phyloP scores from a whole-genome alignment of 2,888 invertebrate species.

The Stenurella melanura region DNA sequence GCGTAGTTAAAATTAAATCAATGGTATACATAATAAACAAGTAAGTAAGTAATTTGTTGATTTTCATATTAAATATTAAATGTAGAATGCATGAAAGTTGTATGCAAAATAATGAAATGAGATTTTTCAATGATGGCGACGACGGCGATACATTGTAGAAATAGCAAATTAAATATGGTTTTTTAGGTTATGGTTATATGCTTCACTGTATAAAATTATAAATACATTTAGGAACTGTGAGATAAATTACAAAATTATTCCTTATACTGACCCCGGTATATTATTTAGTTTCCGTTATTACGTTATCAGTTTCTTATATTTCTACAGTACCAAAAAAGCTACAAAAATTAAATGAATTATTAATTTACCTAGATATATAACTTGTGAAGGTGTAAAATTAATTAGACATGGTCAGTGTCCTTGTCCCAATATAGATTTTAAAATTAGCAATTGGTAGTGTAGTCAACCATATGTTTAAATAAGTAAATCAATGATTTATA shows the following conservation, averaged over 20 bases:
- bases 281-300: not conserved
- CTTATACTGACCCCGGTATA: not conserved
- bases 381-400: conserved; percentile 16
- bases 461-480: not conserved
- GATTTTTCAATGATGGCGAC: too few relatives aligned
- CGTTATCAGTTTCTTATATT: not conserved
- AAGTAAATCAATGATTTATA: not conserved
- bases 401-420: conserved; percentile 12
- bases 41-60: too few relatives aligned
- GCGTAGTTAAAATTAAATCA: too few relatives aligned
- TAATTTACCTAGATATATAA: conserved; percentile 9
- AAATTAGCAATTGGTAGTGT: not conserved
- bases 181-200: too few relatives aligned
- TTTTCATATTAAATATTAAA: too few relatives aligned
- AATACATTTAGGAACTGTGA: too few relatives aligned
- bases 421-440: conserved; percentile 11
- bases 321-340: not conserved
- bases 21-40: too few relatives aligned
- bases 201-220: too few relatives aligned
- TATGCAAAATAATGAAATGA: too few relatives aligned
- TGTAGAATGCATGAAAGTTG: too few relatives aligned
- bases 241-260: not conserved
- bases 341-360: not conserved
- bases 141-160: too few relatives aligned
- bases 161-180: too few relatives aligned